These are phyloP conservation scores for Heliconius aoede DNA, from an alignment of 2,888 invertebrate genomes.

Conservation along the genomic window DNA sequence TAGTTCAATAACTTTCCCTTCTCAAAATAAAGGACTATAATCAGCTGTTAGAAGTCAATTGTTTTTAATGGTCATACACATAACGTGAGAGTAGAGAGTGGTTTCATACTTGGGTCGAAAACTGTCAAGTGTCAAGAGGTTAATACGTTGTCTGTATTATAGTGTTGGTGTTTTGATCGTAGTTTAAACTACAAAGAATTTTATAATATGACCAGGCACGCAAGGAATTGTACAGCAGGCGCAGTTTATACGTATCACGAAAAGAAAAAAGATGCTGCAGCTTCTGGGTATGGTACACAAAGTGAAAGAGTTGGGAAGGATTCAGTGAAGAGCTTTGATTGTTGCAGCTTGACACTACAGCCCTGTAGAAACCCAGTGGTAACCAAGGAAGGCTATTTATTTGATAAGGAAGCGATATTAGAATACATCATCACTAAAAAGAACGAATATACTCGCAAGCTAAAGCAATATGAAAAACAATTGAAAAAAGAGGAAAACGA, in stretches of 20 bases:
- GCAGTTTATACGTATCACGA: slow-evolving; percentile 99
- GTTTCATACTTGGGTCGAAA: too few relatives aligned
- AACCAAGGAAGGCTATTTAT: slow-evolving; percentile 93
- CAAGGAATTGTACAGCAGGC: slow-evolving; percentile 98
- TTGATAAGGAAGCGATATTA: slow-evolving; percentile 98
- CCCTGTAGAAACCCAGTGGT: slow-evolving; percentile 97
- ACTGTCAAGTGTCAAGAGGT: too few relatives aligned
- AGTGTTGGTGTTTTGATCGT: not conserved
- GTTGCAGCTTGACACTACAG: slow-evolving; percentile 97
- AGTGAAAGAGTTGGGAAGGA: slow-evolving; percentile 95
- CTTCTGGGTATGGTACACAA: slow-evolving; percentile 96
- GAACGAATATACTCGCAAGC: slow-evolving; percentile 92
- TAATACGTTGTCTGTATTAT: not conserved
- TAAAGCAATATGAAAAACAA: slow-evolving; percentile 96
- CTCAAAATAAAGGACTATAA: too few relatives aligned
- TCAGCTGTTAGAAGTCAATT: too few relatives aligned
- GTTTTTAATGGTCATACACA: too few relatives aligned
- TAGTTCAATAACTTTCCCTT: too few relatives aligned
- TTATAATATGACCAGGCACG: slow-evolving; percentile 94
- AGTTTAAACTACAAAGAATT: not conserved
- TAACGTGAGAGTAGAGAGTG: too few relatives aligned
- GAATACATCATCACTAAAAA: slow-evolving; percentile 98
- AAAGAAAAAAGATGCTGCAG: slow-evolving; percentile 96
- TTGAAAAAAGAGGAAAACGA: slow-evolving; percentile 90
- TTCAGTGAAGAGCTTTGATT: slow-evolving; percentile 96